phyloP scores from a whole-genome alignment of 2,888 invertebrate genomes.

The Chalcis sispes region DNA sequence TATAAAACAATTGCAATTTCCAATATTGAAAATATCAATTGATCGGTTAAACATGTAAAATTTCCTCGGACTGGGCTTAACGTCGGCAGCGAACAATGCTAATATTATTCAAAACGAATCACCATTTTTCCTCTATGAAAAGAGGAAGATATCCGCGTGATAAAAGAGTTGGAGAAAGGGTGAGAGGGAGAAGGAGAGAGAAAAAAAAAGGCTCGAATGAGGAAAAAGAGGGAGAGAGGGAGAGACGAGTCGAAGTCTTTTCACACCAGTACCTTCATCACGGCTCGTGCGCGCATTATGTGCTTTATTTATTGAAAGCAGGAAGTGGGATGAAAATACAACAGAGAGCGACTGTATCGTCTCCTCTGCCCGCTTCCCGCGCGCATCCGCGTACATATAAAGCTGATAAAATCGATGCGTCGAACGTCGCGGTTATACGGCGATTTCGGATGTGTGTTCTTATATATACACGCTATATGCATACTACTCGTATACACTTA shows the following conservation, averaged over 20 bases:
- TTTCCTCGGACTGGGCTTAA: not conserved
- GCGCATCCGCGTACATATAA: slow-evolving; percentile 2
- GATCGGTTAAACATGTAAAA: not conserved
- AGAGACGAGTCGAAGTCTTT: slow-evolving; percentile 29
- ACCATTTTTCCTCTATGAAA: not conserved
- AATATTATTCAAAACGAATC: slow-evolving; percentile 25
- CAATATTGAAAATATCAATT: not conserved
- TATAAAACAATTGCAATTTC: not conserved
- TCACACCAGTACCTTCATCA: slow-evolving; percentile 39
- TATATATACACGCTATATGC: slow-evolving; percentile 16
- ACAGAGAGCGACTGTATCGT: not conserved
- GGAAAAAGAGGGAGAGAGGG: slow-evolving; percentile 10
- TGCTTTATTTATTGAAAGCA: slow-evolving; percentile 49
- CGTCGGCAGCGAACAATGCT: not conserved
- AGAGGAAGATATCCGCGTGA: not conserved
- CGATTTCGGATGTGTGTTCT: slow-evolving; percentile 14
- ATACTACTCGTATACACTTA: not conserved
- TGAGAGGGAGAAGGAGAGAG: not conserved
- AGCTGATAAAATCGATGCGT: slow-evolving; percentile 51
- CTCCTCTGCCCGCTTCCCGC: not conserved
- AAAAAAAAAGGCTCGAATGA: slow-evolving; percentile 13
- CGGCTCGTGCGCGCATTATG: slow-evolving; percentile 42
- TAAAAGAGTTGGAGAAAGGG: not conserved
- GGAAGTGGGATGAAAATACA: slow-evolving; percentile 52
- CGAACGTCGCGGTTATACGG: slow-evolving; percentile 19